Base-by-base conservation (phyloP, 92 coral and sea anemone genomes). In the Porites rus region DNA sequence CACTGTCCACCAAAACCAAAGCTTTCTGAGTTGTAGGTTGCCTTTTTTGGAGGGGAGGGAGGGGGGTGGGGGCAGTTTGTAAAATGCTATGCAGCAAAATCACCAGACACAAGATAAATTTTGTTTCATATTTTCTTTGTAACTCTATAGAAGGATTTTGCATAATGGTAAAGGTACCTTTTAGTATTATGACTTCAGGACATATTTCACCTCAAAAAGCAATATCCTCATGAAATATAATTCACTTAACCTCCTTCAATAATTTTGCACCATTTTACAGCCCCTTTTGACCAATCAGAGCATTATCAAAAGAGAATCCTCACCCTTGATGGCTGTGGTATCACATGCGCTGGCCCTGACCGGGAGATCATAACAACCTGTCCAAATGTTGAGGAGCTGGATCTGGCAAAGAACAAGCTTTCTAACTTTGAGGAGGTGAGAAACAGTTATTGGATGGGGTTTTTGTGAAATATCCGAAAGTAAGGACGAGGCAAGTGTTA, bases 371-470 rank as follows among this genome's bases (percentile, higher is more conserved):
- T 78, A 3, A 69, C 86, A 24, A 79, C 93, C 11, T 96, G 99
- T 63, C 99, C 98, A 18, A 93, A 89, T 59, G 76, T 96, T 9
- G 88, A 89, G 80, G 99, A 96, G 43, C 90, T 96, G 43, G 99
- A 96, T 78, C 83, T 96, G 77, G 88, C 92, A 43, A 91, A 91
- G 82, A 96, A 96, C 73, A 80, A 84, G 56, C 75, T 96, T 21
- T 79, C 77, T 22, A 93, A 94, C 65, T 96, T 97, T 95, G 85
- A 84, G 21, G 99, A 96, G 93, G 99, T 94, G 65, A 17, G 83
- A 74, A 74, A 74, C 46, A 74, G 0, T 54, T 54, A 54, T 54
- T 56, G 16, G 61, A 11, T 2, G 17, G 0, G 61, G 21, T 17
- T 50, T 43, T 2, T 51, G 38, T 31, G 38, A 22, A 22, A 31